Base-by-base conservation (phyloP, 2,888 invertebrate species). In the Drosophila longiperda region DNA sequence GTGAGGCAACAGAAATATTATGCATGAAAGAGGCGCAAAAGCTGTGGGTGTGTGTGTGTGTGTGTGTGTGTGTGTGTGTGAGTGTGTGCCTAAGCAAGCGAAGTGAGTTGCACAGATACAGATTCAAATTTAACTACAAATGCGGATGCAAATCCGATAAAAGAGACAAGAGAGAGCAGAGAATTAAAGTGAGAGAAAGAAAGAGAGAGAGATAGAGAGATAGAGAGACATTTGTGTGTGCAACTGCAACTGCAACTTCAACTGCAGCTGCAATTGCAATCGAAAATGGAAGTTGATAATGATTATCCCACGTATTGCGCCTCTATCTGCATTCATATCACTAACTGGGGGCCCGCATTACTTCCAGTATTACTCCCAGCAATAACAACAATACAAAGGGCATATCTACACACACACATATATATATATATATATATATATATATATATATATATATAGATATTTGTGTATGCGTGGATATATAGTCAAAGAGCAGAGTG, bases 1-100 rank as follows among this genome's bases (percentile, higher is more conserved):
- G 67, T 68, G 34, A 55, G 40, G 61, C 79, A 74, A 48, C 70
- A 49, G 45, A 79, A 85, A 86, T 74, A 42, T 42, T 76, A 70
- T 87, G 74, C 82, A 83, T 84, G 58, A 82, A 83, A 76, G 70
- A 86, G 73, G 71, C 83, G 73, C 67, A 75, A 71, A 79, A 80
- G 49, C 49, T 29, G 9, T 42, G 49, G 20, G 49, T 40, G 48
- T 49, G n/a, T 59, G 64, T 58, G 26, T 49, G 45, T n/a, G n/a
- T 17, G 38, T 17, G 17, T 38, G 38, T n/a, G 17, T n/a, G 8
- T n/a, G 40, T n/a, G n/a, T 40, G 40, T 11, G 3, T 20, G 2
- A 8, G 45, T 8, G 4, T 45, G 82, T 73, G 66, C 42, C 42
- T 61, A 68, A 67, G 67, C 68, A 67, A 36, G 7, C 15, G 15